Conservation (phyloP, 1,140 invertebrate genomes). For the Drosophila ogumai region DNA sequence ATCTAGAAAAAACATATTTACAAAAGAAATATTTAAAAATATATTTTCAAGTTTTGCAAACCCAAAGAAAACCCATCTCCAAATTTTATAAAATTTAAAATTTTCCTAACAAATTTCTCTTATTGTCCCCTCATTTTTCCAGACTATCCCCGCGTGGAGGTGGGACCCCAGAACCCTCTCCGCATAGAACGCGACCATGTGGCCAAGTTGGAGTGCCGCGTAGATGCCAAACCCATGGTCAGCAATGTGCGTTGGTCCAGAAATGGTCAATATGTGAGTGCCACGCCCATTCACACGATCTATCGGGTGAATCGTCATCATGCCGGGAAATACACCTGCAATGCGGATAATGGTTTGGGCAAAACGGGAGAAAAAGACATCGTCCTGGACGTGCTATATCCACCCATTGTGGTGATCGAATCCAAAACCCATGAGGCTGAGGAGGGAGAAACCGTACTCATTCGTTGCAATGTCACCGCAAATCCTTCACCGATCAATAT, state of each 20-base stretch:
- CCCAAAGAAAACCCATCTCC: neutral
- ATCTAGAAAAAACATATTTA: neutral
- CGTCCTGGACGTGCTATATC: conserved; percentile 92
- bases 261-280: conserved; percentile 92
- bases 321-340: conserved; percentile 93
- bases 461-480: conserved; percentile 94
- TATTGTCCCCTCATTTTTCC: conserved; percentile 53
- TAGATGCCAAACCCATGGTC: conserved; percentile 95
- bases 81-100: neutral
- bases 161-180: conserved; percentile 95
- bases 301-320: conserved; percentile 92
- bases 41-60: neutral
- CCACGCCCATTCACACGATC: conserved; percentile 90
- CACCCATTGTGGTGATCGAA: conserved; percentile 92
- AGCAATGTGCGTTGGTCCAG: conserved; percentile 92
- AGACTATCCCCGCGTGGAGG: conserved; percentile 95
- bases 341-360: conserved; percentile 93
- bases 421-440: conserved; percentile 91
- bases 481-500: conserved; percentile 92
- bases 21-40: neutral
- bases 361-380: conserved; percentile 92
- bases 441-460: conserved; percentile 92
- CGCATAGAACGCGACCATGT: conserved; percentile 92
- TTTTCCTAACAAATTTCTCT: conserved; percentile 3
- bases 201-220: conserved; percentile 92